These are phyloP conservation scores for Acanthaster planci DNA, from an alignment of 35 echinoderm and acorn worm species.

Conservation along the genomic window DNA sequence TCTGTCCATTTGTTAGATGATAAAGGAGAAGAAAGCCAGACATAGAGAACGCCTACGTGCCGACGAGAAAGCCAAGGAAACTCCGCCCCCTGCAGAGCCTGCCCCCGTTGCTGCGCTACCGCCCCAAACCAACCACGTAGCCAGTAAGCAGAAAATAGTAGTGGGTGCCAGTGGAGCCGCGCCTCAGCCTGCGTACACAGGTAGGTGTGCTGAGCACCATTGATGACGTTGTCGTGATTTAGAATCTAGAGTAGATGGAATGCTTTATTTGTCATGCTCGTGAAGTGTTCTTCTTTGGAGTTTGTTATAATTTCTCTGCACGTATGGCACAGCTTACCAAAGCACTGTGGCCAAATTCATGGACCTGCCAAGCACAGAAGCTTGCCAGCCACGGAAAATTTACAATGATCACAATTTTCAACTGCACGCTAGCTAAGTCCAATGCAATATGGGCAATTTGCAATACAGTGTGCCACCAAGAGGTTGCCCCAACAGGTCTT, in stretches of 20 bases:
- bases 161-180: slow-evolving; percentile 42
- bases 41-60: slow-evolving; percentile 65
- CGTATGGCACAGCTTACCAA: background rate
- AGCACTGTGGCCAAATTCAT: no score
- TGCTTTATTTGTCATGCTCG: no score
- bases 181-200: slow-evolving; percentile 27
- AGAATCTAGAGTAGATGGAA: no score
- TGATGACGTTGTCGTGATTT: no score
- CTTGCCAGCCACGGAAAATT: no score
- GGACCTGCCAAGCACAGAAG: no score
- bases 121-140: slow-evolving; percentile 14
- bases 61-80: slow-evolving; percentile 51
- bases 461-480: no score
- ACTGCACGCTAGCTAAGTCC: no score
- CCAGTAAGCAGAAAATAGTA: background rate
- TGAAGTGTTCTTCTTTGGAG: background rate
- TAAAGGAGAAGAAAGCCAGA: slow-evolving; percentile 86
- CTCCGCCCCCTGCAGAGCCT: slow-evolving; percentile 45
- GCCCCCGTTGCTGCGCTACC: background rate
- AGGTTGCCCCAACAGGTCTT: no score
- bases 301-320: background rate
- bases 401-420: no score
- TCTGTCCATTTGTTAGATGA: slow-evolving; percentile 55
- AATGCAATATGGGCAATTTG: no score
- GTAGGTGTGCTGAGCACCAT: slow-evolving; percentile 11